Evolutionary conservation across 2,797 vertebrate genomes (phyloP).

Genomic region (Coilia nasus): DNA sequence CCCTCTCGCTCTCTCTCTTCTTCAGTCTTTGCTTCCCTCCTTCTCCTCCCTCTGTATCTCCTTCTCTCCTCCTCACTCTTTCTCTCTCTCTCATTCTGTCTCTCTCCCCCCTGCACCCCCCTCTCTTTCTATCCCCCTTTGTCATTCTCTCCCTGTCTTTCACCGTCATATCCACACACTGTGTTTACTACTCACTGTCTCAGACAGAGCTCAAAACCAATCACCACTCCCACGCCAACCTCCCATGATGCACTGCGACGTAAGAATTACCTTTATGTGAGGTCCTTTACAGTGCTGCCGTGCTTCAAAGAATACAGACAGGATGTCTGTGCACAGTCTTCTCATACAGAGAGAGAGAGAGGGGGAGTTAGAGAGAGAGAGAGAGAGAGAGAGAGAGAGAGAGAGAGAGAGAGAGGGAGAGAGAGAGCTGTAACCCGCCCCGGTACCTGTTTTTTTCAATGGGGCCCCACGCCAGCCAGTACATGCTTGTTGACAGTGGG

Average conservation of each 20-base stretch:
- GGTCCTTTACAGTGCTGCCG: background rate
- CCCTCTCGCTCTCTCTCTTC: background rate
- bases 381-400: background rate
- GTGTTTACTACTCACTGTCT: background rate
- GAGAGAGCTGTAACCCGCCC: background rate
- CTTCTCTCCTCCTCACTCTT: background rate
- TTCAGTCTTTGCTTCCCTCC: background rate
- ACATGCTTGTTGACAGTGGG: constrained; percentile 47
- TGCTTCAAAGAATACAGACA: constrained; percentile 6
- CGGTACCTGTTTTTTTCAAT: constrained; percentile 31
- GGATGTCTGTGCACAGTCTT: background rate
- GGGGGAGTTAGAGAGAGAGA: background rate
- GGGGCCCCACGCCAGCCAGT: constrained; percentile 46
- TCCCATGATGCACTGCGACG: background rate
- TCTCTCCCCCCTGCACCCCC: background rate
- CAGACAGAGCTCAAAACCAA: constrained; percentile 4
- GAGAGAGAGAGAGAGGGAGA: background rate
- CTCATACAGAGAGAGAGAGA: background rate
- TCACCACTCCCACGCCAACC: background rate
- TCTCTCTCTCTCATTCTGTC: background rate
- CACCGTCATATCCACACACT: background rate
- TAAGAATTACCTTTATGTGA: background rate
- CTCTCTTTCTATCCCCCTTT: constrained; percentile 45
- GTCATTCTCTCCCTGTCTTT: background rate
- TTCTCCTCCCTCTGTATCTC: background rate